Conservation (phyloP, 2,888 invertebrate genomes). For the Plutella xylostella region DNA sequence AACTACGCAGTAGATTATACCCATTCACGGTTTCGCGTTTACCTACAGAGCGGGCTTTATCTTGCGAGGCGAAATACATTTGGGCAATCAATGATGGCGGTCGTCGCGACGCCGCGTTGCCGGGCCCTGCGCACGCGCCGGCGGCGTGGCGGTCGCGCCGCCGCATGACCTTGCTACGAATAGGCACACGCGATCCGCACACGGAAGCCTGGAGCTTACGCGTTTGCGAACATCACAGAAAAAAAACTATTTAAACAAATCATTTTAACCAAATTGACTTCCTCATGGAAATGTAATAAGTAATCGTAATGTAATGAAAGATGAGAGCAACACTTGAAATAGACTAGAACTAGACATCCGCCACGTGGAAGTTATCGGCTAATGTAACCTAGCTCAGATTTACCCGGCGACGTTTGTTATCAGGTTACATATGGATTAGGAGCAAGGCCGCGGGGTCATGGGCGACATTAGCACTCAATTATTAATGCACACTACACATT, state of each 20-base stretch:
- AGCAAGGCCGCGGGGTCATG: constrained; percentile 44
- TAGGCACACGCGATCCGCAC: constrained; percentile 25
- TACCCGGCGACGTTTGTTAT: constrained; percentile 25
- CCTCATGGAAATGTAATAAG: neutral
- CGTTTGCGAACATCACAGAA: no score
- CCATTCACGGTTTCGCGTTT: constrained; percentile 15
- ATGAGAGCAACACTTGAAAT: neutral
- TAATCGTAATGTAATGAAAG: neutral
- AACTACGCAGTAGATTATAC: constrained; percentile 36
- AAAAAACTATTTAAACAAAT: no score
- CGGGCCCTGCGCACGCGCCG: constrained; percentile 24
- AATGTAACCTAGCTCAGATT: constrained; percentile 4
- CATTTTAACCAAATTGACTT: no score
- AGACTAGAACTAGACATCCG: constrained; percentile 3
- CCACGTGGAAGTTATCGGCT: constrained; percentile 5
- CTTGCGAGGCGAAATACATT: constrained; percentile 13
- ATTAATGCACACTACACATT: constrained; percentile 22
- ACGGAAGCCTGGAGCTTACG: constrained; percentile 36
- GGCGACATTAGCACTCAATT: constrained; percentile 23
- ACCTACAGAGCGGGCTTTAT: constrained; percentile 21
- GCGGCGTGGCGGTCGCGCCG: constrained; percentile 25
- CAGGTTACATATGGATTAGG: constrained; percentile 30
- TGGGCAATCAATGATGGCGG: neutral
- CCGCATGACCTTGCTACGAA: constrained; percentile 34
- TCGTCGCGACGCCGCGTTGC: neutral